Percentiles rank a stretch among this genome's conserved stretches.
These are phyloP conservation scores for Philonicus albiceps DNA, from an alignment of 2,888 invertebrate genomes.

Conservation along the genomic window DNA sequence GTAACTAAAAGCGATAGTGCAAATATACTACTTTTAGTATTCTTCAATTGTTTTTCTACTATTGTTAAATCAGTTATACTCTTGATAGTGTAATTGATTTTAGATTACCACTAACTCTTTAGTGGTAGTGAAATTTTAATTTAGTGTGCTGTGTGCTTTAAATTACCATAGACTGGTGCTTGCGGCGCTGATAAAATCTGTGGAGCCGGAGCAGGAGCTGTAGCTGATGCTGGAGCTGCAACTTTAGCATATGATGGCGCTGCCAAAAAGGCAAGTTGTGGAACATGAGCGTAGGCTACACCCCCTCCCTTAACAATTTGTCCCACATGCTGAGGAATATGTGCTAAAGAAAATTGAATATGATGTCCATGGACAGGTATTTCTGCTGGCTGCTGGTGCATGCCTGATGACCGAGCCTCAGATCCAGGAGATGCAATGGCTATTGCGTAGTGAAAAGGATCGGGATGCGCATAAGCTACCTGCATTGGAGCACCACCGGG, in stretches of 20 bases:
- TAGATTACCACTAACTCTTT: too few relatives aligned
- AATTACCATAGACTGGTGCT: not conserved
- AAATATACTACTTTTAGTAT: too few relatives aligned
- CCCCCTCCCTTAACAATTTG: slow-evolving; percentile 10
- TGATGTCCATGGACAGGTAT: not conserved
- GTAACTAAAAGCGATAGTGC: too few relatives aligned
- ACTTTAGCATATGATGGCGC: not conserved
- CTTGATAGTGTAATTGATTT: too few relatives aligned
- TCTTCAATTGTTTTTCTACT: too few relatives aligned
- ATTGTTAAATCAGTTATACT: too few relatives aligned
- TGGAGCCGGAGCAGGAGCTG: not conserved
- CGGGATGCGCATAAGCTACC: not conserved
- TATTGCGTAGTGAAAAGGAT: slow-evolving; percentile 4
- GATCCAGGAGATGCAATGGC: not conserved
- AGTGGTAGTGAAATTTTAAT: too few relatives aligned
- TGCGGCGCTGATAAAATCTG: not conserved
- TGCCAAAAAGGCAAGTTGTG: not conserved
- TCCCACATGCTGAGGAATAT: not conserved
- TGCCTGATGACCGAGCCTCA: not conserved
- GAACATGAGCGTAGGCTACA: not conserved
- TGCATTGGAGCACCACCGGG: not conserved
- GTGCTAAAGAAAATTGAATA: slow-evolving; percentile 17
- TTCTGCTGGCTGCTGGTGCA: not conserved
- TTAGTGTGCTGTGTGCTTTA: not conserved
- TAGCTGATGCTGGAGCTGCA: not conserved